phyloP scores from a whole-genome alignment of 2,797 vertebrate species.

The Mico argentatus region DNA sequence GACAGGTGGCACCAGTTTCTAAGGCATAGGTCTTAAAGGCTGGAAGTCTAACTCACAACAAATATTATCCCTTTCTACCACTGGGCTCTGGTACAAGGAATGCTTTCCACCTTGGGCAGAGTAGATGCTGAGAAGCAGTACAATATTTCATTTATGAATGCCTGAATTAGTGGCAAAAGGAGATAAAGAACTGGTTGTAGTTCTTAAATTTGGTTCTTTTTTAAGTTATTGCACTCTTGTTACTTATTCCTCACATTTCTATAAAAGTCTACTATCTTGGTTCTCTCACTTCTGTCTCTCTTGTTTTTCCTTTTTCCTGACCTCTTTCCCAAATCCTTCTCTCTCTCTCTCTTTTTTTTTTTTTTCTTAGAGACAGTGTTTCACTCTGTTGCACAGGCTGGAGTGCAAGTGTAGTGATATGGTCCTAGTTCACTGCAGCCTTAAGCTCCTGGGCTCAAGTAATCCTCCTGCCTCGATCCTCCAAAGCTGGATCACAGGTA shows the following conservation, averaged over 20 bases:
- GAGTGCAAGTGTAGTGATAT: too few species aligned
- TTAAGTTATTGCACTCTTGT: not conserved
- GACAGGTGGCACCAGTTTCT: conserved; percentile 61
- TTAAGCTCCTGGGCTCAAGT: too few species aligned
- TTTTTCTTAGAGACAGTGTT: too few species aligned
- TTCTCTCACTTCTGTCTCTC: not conserved
- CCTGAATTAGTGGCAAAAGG: conserved; percentile 40
- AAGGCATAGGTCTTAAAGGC: conserved; percentile 30
- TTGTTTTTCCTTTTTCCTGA: not conserved
- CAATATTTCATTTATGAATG: conserved; percentile 48
- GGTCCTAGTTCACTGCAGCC: too few species aligned
- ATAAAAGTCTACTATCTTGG: not conserved
- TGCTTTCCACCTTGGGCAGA: conserved; percentile 53
- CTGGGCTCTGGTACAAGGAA: conserved; percentile 65
- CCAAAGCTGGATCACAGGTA: too few species aligned
- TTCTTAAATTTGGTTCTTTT: conserved; percentile 54
- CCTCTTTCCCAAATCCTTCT: not conserved
- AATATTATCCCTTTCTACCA: conserved; percentile 46
- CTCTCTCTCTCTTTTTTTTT: too few species aligned
- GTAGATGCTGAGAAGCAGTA: not conserved
- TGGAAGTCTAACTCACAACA: conserved; percentile 53
- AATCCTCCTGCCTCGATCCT: too few species aligned
- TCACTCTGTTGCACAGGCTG: too few species aligned
- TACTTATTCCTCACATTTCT: conserved; percentile 19
- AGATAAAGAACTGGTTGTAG: conserved; percentile 53